Evolutionary conservation across 2,113 vertebrate genomes (phyloP), one percentile per base, ranked within the genome.

Genomic region (Pipa parva): DNA sequence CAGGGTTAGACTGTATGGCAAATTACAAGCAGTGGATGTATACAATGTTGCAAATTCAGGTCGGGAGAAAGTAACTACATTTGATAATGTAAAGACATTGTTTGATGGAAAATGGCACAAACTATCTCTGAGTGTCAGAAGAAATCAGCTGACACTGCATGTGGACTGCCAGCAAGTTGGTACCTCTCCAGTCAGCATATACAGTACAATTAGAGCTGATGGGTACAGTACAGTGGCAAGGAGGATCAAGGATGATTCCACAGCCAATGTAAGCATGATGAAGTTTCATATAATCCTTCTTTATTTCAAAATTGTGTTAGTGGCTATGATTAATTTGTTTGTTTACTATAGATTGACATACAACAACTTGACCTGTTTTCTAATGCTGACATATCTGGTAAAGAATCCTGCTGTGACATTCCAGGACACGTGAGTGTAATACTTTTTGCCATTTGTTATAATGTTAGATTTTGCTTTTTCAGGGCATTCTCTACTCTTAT

Each of bases 351-450:
- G 67, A 25, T 71, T 60, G 57, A 46, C 13, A 7, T 70, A 48
- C 65, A 76, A 36, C 27, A 75, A 25, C 51, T 72, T 67, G 37
- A 73, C 22, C 7, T 69, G 54, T 60, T 48, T 5, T 3, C 21
- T 25, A 31, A 71, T 33, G 8, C 17, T 17, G 73, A 22, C 1
- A 3, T 4, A 3, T 45, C 68, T 59, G 54, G 15, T 33, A 36
- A 71, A 15, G 48, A 75, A 63, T 59, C 15, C 3, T 75, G 52
- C n/a, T 64, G 20, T 72, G 71, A 75, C 67, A 10, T 72, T 37
- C n/a, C 63, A 22, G 59, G 58, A 21, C 2, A 48, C 42, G 58
- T 59, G 54, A 81, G 39, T 45, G 59, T n/a, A n/a, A n/a, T n/a
- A n/a, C n/a, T n/a, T n/a, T n/a, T n/a, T n/a, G n/a, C n/a, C n/a